These are phyloP conservation scores for Sesamia inferens DNA, from an alignment of 2,888 invertebrate species.

Conservation along the genomic window DNA sequence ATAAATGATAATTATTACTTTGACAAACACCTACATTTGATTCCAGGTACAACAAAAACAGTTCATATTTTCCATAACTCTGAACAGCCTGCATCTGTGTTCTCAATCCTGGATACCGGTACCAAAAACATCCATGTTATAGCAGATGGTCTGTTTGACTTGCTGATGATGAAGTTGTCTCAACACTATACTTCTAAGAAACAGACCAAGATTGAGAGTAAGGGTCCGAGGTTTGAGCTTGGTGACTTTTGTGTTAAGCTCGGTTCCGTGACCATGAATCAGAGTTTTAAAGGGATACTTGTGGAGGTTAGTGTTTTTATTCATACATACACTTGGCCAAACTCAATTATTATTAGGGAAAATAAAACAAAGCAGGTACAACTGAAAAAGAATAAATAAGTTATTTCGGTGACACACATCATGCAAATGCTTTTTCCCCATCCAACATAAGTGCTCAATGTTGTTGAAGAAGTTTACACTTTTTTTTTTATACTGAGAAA, in stretches of 20 bases:
- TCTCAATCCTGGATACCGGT: constrained; percentile 96
- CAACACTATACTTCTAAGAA: constrained; percentile 97
- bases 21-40: neutral
- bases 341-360: neutral
- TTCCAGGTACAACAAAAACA: constrained; percentile 93
- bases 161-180: constrained; percentile 96
- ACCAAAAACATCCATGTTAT: constrained; percentile 96
- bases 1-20: neutral
- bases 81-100: constrained; percentile 98
- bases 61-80: constrained; percentile 98
- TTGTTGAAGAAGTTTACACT: no score
- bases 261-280: constrained; percentile 97
- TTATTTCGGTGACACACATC: no score
- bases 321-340: neutral
- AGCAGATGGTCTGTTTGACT: constrained; percentile 97
- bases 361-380: no score
- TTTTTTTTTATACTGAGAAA: no score
- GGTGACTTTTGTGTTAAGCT: constrained; percentile 98
- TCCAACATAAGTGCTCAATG: no score
- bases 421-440: no score
- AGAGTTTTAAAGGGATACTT: constrained; percentile 97
- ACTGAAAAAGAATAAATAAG: no score
- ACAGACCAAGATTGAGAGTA: constrained; percentile 96
- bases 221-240: constrained; percentile 96
- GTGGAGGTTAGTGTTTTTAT: constrained; percentile 92